Conservation (phyloP, 2,113 vertebrate genomes). For the Triplophysa dalaica region DNA sequence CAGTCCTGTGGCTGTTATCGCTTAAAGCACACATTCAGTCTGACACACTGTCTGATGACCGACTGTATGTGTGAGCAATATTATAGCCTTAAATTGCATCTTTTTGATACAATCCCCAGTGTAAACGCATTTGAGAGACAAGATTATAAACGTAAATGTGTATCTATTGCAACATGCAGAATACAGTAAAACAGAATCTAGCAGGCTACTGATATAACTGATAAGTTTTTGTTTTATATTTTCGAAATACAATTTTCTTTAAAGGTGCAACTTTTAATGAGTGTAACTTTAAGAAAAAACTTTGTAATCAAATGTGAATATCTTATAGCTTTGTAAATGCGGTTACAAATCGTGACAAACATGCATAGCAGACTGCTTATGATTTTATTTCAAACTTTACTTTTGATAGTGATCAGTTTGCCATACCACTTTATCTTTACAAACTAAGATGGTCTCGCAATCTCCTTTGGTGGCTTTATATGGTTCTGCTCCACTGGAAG, state of each 20-base stretch:
- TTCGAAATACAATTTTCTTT: no score
- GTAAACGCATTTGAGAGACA: not conserved
- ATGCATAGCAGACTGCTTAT: not conserved
- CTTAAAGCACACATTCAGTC: not conserved
- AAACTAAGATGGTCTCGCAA: not conserved
- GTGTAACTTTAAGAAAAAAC: no score
- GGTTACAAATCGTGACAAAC: not conserved
- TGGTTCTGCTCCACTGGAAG: slow-evolving; percentile 24
- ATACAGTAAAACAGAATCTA: no score
- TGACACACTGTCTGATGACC: not conserved
- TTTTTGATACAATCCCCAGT: not conserved
- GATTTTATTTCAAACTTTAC: not conserved
- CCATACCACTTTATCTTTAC: not conserved
- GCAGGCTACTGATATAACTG: no score
- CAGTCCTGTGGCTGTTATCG: not conserved
- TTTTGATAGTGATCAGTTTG: not conserved
- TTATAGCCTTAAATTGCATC: not conserved
- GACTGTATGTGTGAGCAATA: not conserved
- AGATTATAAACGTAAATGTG: not conserved
- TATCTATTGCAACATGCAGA: no score
- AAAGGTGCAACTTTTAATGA: no score
- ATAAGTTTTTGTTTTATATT: no score
- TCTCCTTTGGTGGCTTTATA: slow-evolving; percentile 9
- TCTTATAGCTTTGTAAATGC: no score
- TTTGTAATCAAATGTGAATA: no score